Percentiles rank a stretch among this genome's conserved stretches.
Evolutionary conservation across 2,888 invertebrate genomes (phyloP).

Genomic region (Arge pagana): DNA sequence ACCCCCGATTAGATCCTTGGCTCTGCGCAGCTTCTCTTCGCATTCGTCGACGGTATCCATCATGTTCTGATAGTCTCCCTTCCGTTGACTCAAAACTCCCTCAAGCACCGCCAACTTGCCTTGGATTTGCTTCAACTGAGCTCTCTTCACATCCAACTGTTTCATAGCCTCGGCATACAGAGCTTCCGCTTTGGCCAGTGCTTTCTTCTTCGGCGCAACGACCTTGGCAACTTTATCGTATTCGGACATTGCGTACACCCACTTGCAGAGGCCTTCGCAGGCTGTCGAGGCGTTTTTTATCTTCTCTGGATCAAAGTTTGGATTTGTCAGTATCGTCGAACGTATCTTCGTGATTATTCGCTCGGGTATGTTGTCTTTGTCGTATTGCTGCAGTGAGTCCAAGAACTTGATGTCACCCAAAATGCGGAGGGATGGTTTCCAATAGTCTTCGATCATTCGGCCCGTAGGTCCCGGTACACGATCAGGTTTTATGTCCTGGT

Average conservation of each 20-base stretch:
- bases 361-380: slow-evolving; percentile 91
- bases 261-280: slow-evolving; percentile 89
- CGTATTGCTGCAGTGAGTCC: slow-evolving; percentile 82
- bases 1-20: slow-evolving; percentile 89
- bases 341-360: slow-evolving; percentile 82
- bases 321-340: slow-evolving; percentile 79
- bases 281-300: slow-evolving; percentile 85
- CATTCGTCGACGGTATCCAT: slow-evolving; percentile 88
- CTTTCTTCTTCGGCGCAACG: slow-evolving; percentile 91
- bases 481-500: slow-evolving; percentile 84
- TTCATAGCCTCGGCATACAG: slow-evolving; percentile 77
- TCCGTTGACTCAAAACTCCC: slow-evolving; percentile 70
- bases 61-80: slow-evolving; percentile 70
- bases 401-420: slow-evolving; percentile 92
- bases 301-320: slow-evolving; percentile 91
- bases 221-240: slow-evolving; percentile 92
- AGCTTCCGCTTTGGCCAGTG: slow-evolving; percentile 83
- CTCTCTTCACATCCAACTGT: slow-evolving; percentile 78
- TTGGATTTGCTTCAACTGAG: slow-evolving; percentile 70
- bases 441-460: slow-evolving; percentile 88
- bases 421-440: slow-evolving; percentile 88
- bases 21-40: slow-evolving; percentile 83
- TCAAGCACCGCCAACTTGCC: slow-evolving; percentile 74
- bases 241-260: slow-evolving; percentile 93
- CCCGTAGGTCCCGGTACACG: slow-evolving; percentile 75